Evolutionary conservation across 2,797 vertebrate genomes (phyloP), one percentile per base, ranked within the genome.

Genomic region (Acanthiza pusilla): DNA sequence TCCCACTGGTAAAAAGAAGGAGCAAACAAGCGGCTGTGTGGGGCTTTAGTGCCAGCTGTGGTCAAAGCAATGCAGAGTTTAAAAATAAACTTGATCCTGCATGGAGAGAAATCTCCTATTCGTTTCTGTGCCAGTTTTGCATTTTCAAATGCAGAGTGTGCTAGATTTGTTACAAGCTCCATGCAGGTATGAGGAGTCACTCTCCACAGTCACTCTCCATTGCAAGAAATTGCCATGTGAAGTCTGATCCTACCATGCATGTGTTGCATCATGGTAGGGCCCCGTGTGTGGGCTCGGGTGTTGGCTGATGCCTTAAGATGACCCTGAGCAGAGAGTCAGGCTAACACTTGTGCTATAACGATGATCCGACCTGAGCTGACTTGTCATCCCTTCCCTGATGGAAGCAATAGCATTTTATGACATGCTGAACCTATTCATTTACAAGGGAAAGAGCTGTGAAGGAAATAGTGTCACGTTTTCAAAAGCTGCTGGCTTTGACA

Each of bases 401-500:
- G 70, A 91, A 88, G 81, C 20, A 73, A 45, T 43, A 88, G 32
- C 22, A 74, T 81, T 87, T 60, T 47, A 47, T 34, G 66, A 42
- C 50, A 22, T 30, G 34, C 45, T 82, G 51, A 71, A 94, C 55
- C 53, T 89, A 30, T 66, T 73, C 1, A 43, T 48, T 80, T 91
- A 36, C 26, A 70, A 60, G 85, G 51, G 36, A 81, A 82, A 71
- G 72, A 50, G 8, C 40, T 88, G 25, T 67, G 50, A 81, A 93
- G 73, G 32, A 91, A 79, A 48, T 18, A 55, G 29, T 9, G 50
- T 40, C 2, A 3, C 0, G 5, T 91, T 96, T 86, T 88, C 51
- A 88, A 88, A 88, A 88, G 73, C 62, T 77, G 45, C 51, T 84
- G 62, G 32, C 55, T 95, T 87, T 93, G 80, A 89, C 5, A 0